Conservation (phyloP, 1,140 invertebrate genomes). For the Carposina sasakii region DNA sequence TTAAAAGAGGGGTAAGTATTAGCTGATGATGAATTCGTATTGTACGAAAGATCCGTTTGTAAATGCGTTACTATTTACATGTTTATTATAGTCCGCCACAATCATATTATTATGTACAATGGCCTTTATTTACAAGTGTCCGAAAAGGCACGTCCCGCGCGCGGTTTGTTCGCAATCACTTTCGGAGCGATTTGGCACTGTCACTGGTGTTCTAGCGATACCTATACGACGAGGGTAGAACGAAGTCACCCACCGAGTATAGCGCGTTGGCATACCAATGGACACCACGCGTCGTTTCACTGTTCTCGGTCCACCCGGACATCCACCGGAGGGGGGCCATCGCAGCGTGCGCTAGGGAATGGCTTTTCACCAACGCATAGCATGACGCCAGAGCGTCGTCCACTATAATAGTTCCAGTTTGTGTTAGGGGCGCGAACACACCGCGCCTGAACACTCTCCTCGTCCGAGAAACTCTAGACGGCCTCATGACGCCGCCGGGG, state of each 20-base stretch:
- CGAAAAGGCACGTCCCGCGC: conserved; percentile 54
- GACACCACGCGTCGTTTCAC: conserved; percentile 73
- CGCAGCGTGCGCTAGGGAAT: conserved; percentile 86
- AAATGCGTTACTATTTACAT: conserved; percentile 36
- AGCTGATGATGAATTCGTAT: conserved; percentile 26
- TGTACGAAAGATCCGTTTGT: conserved; percentile 29
- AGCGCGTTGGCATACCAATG: conserved; percentile 91
- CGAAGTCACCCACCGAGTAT: conserved; percentile 79
- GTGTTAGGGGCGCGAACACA: conserved; percentile 92
- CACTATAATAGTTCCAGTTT: conserved; percentile 89
- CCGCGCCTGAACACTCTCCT: conserved; percentile 77
- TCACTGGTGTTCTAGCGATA: conserved; percentile 43
- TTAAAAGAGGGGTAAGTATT: conserved; percentile 30
- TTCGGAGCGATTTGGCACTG: conserved; percentile 11
- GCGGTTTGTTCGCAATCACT: too few species aligned
- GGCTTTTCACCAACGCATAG: conserved; percentile 92
- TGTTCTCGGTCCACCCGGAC: conserved; percentile 35
- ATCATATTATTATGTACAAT: conserved; percentile 33
- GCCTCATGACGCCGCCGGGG: conserved; percentile 65
- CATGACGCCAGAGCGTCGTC: conserved; percentile 94
- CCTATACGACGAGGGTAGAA: conserved; percentile 76
- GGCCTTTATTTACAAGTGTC: conserved; percentile 45
- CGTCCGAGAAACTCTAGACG: conserved; percentile 77
- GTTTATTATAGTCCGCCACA: conserved; percentile 17
- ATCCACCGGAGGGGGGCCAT: conserved; percentile 83